phyloP scores from a whole-genome alignment of 1,140 invertebrate species.

The Diuraphis noxia region DNA sequence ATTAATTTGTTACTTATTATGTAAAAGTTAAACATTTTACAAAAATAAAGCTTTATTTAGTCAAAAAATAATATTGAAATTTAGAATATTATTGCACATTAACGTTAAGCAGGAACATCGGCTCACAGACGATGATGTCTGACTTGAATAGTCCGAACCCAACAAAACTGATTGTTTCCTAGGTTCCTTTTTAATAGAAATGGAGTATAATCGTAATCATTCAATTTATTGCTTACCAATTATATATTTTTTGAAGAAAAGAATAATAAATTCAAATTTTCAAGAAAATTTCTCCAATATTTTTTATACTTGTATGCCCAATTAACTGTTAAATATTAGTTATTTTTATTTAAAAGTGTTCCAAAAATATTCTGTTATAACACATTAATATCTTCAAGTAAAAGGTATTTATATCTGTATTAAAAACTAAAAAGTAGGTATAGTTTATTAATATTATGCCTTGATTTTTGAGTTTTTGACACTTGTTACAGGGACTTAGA shows the following conservation, averaged over 20 bases:
- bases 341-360: neutral
- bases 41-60: no score
- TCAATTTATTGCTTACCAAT: no score
- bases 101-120: no score
- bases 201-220: neutral
- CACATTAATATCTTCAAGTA: neutral
- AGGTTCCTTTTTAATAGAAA: neutral
- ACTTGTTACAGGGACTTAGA: no score
- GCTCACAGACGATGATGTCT: no score
- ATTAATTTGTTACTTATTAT: no score
- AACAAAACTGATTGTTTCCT: neutral
- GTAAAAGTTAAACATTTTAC: no score
- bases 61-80: no score
- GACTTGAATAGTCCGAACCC: no score
- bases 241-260: no score
- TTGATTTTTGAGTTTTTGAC: neutral
- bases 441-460: neutral
- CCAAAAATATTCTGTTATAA: neutral
- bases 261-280: neutral
- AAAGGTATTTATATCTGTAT: neutral
- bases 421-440: no score
- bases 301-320: neutral
- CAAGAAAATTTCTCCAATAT: neutral
- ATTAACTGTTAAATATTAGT: neutral
- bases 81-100: no score